Percentiles rank a stretch among this genome's conserved stretches.
Conservation (phyloP, 2,888 invertebrate genomes). For the Mythimna albipuncta region DNA sequence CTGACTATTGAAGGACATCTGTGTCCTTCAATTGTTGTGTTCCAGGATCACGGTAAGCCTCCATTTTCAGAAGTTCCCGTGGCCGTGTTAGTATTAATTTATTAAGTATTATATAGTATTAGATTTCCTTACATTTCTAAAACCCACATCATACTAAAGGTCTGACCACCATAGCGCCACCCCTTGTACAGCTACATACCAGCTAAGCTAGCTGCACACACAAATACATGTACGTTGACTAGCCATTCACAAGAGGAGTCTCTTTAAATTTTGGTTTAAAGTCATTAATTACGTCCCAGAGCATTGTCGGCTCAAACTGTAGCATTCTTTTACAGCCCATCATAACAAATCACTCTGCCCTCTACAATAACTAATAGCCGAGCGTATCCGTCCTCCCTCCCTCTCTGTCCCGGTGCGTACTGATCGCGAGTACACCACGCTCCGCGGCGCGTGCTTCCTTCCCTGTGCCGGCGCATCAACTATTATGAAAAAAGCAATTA, state of each 20-base stretch:
- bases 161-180: no score
- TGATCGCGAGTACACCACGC: slow-evolving; percentile 57
- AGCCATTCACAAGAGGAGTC: background rate
- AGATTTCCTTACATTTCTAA: no score
- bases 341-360: slow-evolving; percentile 41
- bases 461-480: slow-evolving; percentile 54
- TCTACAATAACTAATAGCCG: slow-evolving; percentile 24
- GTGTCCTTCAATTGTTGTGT: no score
- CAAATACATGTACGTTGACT: background rate
- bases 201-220: background rate
- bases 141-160: no score
- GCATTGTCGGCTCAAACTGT: slow-evolving; percentile 3
- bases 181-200: no score
- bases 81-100: no score
- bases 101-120: no score
- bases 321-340: slow-evolving; percentile 13
- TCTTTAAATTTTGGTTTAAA: background rate
- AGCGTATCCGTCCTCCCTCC: background rate
- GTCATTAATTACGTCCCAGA: background rate
- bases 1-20: no score
- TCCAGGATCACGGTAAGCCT: no score
- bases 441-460: slow-evolving; percentile 65
- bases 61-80: no score
- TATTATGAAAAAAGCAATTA: slow-evolving; percentile 86
- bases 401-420: background rate